Evolutionary conservation across 92 coral and sea anemone genomes (phyloP), one percentile per base, ranked within the genome.

Genomic region (Nematostella vectensis): DNA sequence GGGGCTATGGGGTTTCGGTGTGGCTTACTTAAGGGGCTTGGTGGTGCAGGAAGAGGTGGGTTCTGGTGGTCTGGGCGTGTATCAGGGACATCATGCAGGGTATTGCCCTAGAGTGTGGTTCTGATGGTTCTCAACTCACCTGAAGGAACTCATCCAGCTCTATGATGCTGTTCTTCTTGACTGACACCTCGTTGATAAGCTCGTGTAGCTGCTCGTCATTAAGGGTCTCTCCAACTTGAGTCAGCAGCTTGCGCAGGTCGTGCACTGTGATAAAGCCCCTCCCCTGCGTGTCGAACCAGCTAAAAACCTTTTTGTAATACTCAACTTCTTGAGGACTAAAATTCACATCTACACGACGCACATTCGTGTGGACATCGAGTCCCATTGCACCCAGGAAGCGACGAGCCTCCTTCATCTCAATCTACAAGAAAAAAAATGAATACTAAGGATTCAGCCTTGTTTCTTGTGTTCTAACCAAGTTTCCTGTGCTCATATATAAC

Each of bases 331-430:
- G 72, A n/a, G 73, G 80, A 28, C 73, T 73, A 53, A 87, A 70
- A 28, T 83, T 77, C 47, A 87, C 77, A 36, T 83, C 87, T 30
- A 75, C 80, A 30, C 72, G 79, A 1, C 88, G 76, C 11, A 81
- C 70, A 50, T 91, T 68, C 2, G 77, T 74, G 23, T 55, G 83
- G 0, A 85, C 82, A 26, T 76, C 78, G 57, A 91, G 59, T 16
- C 98, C 98, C 95, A 91, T 85, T 29, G 77, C 87, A 25, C 73
- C 95, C 18, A 91, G 83, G 59, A 76, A 91, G 21, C 37, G 74
- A 8, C 55, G 68, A 0, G 95, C 93, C 0, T 81, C 82, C 24
- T 79, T 53, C 52, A 73, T 61, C 45, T 91, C 95, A 50, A 79
- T 71, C 98, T 91, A 47, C 3, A 49, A 68, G 12, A 21, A 0